Evolutionary conservation across 1,140 invertebrate species (phyloP), one percentile per base, ranked within the genome.

Genomic region (Neoseiulus cucumeris): DNA sequence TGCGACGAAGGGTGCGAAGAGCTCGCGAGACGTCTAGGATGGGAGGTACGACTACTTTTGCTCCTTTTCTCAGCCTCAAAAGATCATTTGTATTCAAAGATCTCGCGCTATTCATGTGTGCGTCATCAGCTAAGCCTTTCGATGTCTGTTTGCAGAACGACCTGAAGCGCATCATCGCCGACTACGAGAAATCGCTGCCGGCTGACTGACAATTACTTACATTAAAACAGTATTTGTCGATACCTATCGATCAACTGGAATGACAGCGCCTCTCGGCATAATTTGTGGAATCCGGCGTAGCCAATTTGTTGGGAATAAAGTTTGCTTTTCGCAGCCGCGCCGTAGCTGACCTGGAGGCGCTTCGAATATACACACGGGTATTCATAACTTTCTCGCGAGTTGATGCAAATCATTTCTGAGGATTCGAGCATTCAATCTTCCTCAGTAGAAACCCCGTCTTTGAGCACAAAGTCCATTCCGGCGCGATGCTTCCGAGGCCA

Each of bases 1-100:
- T 93, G 91, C 75, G 91, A 97, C 77, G 83, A 86, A 64, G 89
- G 88, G 1, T 88, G 87, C 73, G 73, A 79, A 69, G 75, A 82
- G 14, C 74, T 96, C 29, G 89, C 87, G 25, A 83, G 89, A 42
- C 82, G 82, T 72, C 77, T 96, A 1, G 90, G 87, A 20, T 95
- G 89, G 89, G 73, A 75, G 68, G 78, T 80, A 71, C 71, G 74
- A 4, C 45, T 4, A 73, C 18, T 33, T 28, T 41, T 1, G 1
- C 4, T n/a, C 5, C 14, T 2, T 2, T 25, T 4, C 22, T 59
- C 51, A 59, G 25, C 2, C 51, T 25, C 4, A 14, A 44, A 47
- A 7, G 4, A 6, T 20, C 5, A 47, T 22, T 47, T 22, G 18
- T 6, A 47, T 22, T 47, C 18, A 47, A 6, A 28, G 4, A 22